Percentiles rank a stretch among this genome's conserved stretches.
Conservation (phyloP, 2,797 vertebrate genomes). For the Orientallactaga sibirica region DNA sequence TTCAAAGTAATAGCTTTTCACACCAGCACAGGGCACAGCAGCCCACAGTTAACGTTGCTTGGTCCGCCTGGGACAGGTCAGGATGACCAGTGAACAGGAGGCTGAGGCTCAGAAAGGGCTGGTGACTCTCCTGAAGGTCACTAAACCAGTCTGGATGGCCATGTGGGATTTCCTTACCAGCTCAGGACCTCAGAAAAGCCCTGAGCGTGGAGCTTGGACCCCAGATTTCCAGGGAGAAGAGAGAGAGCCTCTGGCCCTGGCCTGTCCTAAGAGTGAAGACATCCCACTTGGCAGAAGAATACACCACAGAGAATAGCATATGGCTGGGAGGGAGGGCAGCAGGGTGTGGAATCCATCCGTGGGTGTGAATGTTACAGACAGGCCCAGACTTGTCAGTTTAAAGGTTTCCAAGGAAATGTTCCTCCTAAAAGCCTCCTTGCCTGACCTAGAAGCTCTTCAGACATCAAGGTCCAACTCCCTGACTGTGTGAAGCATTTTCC, state of each 20-base stretch:
- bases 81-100: neutral
- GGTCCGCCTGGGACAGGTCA: neutral
- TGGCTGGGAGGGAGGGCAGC: neutral
- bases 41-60: neutral
- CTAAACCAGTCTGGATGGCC: neutral
- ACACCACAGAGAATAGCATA: neutral
- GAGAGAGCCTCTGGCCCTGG: neutral
- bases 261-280: neutral
- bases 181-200: neutral
- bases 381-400: neutral
- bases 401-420: slow-evolving; percentile 19
- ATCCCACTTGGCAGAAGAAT: neutral
- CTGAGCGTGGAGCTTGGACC: neutral
- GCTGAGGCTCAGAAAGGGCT: neutral
- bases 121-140: neutral
- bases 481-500: neutral
- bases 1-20: neutral
- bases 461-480: neutral
- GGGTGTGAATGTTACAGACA: neutral
- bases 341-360: neutral
- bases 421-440: neutral
- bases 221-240: neutral
- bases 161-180: neutral
- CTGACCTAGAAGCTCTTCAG: neutral
- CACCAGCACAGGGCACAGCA: neutral